Percentiles rank a stretch among this genome's conserved stretches.
Evolutionary conservation across 2,888 invertebrate species (phyloP).

Genomic region (Ophioninae sp.): DNA sequence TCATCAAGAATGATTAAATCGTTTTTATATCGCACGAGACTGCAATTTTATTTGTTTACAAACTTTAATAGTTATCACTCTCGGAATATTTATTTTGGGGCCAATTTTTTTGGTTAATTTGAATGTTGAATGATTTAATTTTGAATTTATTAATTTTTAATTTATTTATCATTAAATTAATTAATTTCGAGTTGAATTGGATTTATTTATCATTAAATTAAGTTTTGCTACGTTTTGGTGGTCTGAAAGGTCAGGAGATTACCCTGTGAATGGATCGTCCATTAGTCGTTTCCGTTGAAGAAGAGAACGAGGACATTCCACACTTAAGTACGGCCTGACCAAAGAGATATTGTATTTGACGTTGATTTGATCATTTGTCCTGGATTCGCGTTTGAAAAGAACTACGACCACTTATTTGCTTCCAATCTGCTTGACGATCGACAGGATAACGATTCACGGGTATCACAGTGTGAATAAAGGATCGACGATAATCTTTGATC

Average conservation of each 20-base stretch:
- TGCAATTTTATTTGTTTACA: no score
- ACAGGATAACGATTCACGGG: not conserved
- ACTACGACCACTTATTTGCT: conserved; percentile 13
- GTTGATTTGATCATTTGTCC: conserved; percentile 31
- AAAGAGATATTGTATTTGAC: conserved; percentile 22
- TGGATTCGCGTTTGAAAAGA: conserved; percentile 22
- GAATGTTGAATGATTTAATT: no score
- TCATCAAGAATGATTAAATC: no score
- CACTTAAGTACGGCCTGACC: not conserved
- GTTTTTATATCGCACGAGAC: no score
- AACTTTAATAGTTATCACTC: no score
- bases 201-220: not conserved
- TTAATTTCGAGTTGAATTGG: no score
- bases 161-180: not conserved
- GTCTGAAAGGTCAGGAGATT: not conserved
- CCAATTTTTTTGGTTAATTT: no score
- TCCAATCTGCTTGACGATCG: conserved; percentile 38
- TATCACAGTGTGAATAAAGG: conserved; percentile 2
- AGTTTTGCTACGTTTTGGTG: not conserved
- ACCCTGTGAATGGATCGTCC: not conserved
- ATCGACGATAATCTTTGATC: conserved; percentile 15
- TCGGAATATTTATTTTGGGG: no score
- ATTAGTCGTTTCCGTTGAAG: not conserved
- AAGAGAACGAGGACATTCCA: conserved; percentile 2
- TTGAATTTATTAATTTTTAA: no score